Percentiles rank a stretch among this genome's conserved stretches.
Conservation (phyloP, 2,888 invertebrate species). For the Lumbricus terrestris region DNA sequence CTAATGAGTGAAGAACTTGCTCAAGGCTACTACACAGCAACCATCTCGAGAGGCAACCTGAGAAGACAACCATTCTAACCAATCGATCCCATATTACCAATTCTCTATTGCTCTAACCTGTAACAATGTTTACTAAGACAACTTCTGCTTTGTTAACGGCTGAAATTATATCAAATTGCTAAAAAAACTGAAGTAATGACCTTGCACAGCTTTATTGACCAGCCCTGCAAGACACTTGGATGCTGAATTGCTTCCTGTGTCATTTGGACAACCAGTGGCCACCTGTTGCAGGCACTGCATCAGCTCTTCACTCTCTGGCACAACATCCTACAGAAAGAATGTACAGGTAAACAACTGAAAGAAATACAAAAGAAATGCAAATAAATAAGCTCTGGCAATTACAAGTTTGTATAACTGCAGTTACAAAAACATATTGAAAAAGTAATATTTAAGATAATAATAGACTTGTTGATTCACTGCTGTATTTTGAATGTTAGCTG, state of each 20-base stretch:
- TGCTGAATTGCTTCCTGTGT: conserved; percentile 33
- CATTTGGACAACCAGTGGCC: conserved; percentile 20
- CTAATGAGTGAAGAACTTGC: too few species aligned
- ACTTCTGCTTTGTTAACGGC: neutral
- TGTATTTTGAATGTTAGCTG: neutral
- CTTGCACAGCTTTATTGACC: conserved; percentile 52
- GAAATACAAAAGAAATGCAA: neutral
- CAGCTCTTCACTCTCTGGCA: conserved; percentile 10
- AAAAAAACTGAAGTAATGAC: neutral
- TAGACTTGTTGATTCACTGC: neutral
- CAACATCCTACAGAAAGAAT: neutral
- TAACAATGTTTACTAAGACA: too few species aligned
- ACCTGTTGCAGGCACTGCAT: conserved; percentile 17
- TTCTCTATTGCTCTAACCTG: too few species aligned
- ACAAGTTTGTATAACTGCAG: neutral
- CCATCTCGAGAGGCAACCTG: too few species aligned
- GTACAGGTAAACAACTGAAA: too few species aligned
- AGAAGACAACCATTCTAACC: too few species aligned
- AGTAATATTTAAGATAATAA: neutral
- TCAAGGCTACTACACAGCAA: too few species aligned
- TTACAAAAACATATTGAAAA: neutral
- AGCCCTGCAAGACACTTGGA: conserved; percentile 51
- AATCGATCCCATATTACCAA: too few species aligned
- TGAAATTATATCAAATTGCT: neutral
- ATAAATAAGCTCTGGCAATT: neutral